Percentiles rank a stretch among this genome's conserved stretches.
phyloP scores from a whole-genome alignment of 1,140 invertebrate genomes.

The Apis dorsata region DNA sequence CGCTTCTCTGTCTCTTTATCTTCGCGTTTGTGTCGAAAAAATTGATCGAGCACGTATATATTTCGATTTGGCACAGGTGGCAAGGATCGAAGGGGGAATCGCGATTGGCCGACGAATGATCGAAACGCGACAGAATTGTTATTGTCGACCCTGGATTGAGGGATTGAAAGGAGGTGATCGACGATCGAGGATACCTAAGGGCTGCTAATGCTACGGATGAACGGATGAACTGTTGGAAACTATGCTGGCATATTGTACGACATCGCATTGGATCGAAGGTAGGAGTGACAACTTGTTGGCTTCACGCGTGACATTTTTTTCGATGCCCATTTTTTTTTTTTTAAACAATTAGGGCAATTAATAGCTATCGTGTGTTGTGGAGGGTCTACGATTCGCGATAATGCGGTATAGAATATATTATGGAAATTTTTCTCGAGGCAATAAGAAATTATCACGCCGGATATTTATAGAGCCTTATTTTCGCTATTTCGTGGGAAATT shows the following conservation, averaged over 20 bases:
- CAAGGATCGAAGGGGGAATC: neutral
- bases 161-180: neutral
- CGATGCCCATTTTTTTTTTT: neutral
- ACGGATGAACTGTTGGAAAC: constrained; percentile 27
- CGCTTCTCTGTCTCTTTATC: neutral
- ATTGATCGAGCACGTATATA: neutral
- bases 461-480: no score
- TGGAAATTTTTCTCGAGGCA: neutral
- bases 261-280: constrained; percentile 36
- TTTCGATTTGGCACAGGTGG: constrained; percentile 8
- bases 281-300: neutral
- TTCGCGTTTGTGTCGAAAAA: neutral
- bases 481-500: no score
- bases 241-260: constrained; percentile 39
- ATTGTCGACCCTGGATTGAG: neutral
- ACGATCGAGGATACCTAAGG: neutral
- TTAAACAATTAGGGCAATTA: no score
- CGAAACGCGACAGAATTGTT: no score
- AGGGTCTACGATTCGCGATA: no score
- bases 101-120: neutral
- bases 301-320: neutral
- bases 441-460: no score
- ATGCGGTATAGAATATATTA: no score
- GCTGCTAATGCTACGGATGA: neutral
- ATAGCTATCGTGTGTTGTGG: no score